A percentile compares a stretch with the other conserved stretches of the same genome.
These are phyloP conservation scores for Hipparchia sbordonii DNA, from an alignment of 2,888 invertebrate species.

Conservation along the genomic window DNA sequence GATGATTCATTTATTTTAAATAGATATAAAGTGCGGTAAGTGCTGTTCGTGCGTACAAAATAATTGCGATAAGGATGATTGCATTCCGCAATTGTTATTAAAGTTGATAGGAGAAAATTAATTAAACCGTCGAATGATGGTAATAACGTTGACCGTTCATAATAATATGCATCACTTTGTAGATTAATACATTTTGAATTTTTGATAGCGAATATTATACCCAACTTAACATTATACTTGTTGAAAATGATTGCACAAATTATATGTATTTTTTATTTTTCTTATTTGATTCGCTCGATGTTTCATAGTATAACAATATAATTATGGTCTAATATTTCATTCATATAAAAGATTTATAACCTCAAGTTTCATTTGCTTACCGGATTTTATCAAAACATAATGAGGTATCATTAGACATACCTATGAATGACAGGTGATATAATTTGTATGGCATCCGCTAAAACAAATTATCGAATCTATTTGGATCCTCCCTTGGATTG, in stretches of 20 bases:
- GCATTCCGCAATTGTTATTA: constrained; percentile 24
- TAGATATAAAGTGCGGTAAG: constrained; percentile 31
- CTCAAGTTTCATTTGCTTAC: no score
- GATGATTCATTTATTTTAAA: not conserved
- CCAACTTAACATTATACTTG: not conserved
- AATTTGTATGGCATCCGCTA: no score
- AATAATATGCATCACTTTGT: constrained; percentile 18
- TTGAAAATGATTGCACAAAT: not conserved
- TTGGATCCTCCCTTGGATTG: no score
- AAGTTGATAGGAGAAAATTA: constrained; percentile 23
- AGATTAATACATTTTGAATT: not conserved
- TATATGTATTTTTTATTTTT: not conserved
- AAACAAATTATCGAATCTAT: no score
- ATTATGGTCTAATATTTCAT: no score
- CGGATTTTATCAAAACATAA: no score
- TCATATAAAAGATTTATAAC: no score
- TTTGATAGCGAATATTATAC: not conserved
- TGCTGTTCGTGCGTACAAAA: constrained; percentile 56
- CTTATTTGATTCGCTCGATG: not conserved
- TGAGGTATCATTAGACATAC: no score
- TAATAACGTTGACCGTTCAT: constrained; percentile 3
- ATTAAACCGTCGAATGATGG: constrained; percentile 17
- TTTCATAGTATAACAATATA: no score
- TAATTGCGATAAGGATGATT: constrained; percentile 38
- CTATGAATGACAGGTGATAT: no score